Evolutionary conservation across 2,113 vertebrate species (phyloP).

Genomic region (Chaetodon auriga): DNA sequence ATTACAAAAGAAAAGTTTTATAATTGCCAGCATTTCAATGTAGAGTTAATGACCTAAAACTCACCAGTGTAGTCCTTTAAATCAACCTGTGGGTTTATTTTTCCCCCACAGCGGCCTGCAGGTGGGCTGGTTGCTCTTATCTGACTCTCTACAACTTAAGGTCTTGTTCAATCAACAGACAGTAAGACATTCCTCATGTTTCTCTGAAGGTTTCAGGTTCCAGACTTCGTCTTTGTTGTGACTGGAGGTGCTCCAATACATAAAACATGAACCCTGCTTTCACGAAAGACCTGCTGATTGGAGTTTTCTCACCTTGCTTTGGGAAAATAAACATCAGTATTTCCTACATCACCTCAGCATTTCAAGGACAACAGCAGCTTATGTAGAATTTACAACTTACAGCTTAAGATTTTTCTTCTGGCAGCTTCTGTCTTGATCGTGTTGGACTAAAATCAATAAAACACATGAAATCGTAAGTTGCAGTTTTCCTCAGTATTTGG

Average conservation of each 20-base stretch:
- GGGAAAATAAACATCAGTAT: not conserved
- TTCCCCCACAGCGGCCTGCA: not conserved
- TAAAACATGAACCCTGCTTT: slow-evolving; percentile 6
- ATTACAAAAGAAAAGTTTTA: not conserved
- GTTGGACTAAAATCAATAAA: slow-evolving; percentile 21
- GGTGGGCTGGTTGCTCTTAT: not conserved
- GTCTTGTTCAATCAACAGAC: not conserved
- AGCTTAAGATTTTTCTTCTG: not conserved
- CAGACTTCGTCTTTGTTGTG: slow-evolving; percentile 23
- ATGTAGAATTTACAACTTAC: not conserved
- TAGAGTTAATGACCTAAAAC: not conserved
- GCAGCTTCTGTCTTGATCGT: not conserved
- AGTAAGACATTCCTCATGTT: not conserved
- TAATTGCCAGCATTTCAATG: not conserved
- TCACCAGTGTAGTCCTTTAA: not conserved
- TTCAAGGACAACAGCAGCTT: not conserved
- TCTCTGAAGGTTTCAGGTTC: slow-evolving; percentile 1
- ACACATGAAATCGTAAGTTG: not conserved
- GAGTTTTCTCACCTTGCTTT: slow-evolving; percentile 9
- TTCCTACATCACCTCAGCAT: not conserved
- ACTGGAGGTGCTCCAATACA: not conserved
- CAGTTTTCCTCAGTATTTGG: not conserved
- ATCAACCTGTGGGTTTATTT: not conserved
- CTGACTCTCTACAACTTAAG: not conserved
- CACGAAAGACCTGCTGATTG: not conserved